phyloP scores from a whole-genome alignment of 2,888 invertebrate species.

The Eupithecia exiguata region DNA sequence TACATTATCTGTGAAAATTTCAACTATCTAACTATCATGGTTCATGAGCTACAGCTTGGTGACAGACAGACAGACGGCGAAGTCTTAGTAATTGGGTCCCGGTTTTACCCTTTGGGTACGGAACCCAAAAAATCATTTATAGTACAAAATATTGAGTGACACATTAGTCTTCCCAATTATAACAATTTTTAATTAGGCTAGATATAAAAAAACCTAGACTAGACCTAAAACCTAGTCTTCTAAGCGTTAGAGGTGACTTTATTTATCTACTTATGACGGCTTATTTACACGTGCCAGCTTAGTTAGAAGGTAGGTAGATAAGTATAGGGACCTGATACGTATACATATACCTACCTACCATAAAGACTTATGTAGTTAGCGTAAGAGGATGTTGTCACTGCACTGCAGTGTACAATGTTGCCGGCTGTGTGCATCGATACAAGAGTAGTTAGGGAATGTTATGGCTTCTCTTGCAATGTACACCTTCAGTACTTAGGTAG shows the following conservation, averaged over 20 bases:
- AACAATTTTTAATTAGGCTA: neutral
- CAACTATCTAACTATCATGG: too few species aligned
- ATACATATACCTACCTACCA: neutral
- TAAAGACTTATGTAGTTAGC: conserved; percentile 2
- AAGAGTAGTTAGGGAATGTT: conserved; percentile 20
- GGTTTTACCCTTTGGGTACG: too few species aligned
- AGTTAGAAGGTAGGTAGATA: neutral
- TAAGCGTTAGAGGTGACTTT: neutral
- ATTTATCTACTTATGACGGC: neutral
- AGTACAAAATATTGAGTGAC: too few species aligned
- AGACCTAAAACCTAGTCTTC: neutral
- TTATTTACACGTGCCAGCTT: conserved; percentile 18
- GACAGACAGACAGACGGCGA: too few species aligned
- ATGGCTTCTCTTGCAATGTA: conserved; percentile 25
- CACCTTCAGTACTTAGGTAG: conserved; percentile 1
- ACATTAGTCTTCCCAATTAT: too few species aligned
- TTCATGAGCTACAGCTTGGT: too few species aligned
- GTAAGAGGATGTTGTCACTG: conserved; percentile 20
- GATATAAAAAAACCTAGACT: too few species aligned
- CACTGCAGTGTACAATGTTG: neutral
- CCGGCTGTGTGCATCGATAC: conserved; percentile 28
- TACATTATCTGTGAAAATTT: too few species aligned
- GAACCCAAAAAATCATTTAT: neutral
- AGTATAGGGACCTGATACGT: too few species aligned
- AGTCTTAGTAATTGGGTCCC: neutral